Evolutionary conservation across 2,888 invertebrate species (phyloP).

Genomic region (Notodonta dromedarius): DNA sequence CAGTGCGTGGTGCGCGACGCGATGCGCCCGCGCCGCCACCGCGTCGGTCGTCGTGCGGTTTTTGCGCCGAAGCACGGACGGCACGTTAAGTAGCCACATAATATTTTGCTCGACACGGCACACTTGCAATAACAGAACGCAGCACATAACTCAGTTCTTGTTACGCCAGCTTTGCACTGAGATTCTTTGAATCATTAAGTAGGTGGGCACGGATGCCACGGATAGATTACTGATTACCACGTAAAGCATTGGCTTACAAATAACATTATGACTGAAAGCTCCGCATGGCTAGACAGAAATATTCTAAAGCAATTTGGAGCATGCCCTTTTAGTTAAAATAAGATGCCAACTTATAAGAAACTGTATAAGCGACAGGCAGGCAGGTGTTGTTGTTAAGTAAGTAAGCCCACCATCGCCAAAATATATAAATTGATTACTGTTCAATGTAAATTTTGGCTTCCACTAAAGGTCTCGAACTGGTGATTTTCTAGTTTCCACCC

Average conservation of each 20-base stretch:
- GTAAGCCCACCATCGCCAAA: too few species aligned
- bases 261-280: background rate
- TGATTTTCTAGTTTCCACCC: too few species aligned
- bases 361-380: too few species aligned
- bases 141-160: conserved; percentile 26
- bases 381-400: too few species aligned
- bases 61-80: conserved; percentile 31
- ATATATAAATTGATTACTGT: too few species aligned
- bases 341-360: too few species aligned
- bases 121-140: conserved; percentile 19
- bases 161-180: conserved; percentile 22
- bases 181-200: conserved; percentile 14
- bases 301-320: too few species aligned
- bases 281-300: too few species aligned
- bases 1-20: conserved; percentile 43
- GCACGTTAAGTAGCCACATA: conserved; percentile 28
- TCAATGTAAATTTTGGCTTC: too few species aligned
- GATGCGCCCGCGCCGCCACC: conserved; percentile 24
- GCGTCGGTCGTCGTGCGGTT: conserved; percentile 21
- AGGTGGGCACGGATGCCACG: background rate
- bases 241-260: background rate
- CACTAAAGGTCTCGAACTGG: too few species aligned
- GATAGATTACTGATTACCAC: background rate
- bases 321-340: too few species aligned
- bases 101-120: conserved; percentile 34